phyloP scores from a whole-genome alignment of 2,888 invertebrate genomes.

The Dromius quadrimaculatus region DNA sequence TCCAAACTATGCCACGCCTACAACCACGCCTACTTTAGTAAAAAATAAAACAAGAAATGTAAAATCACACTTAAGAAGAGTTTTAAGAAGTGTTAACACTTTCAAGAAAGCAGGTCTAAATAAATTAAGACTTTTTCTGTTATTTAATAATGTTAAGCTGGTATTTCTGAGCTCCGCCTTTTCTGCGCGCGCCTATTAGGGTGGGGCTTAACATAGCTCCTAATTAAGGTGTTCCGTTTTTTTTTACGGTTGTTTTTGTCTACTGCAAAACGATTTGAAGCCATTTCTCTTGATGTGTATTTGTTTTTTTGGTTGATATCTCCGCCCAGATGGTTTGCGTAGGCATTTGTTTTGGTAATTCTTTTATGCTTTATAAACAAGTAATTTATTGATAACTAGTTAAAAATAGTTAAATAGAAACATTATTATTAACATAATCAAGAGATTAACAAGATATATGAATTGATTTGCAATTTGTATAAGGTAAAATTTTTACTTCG shows the following conservation, averaged over 20 bases:
- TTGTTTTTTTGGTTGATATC: slow-evolving; percentile 27
- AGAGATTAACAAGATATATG: no score
- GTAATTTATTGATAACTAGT: no score
- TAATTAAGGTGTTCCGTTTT: slow-evolving; percentile 61
- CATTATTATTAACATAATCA: no score
- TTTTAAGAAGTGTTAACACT: not conserved
- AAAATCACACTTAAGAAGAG: not conserved
- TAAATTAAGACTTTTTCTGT: slow-evolving; percentile 65
- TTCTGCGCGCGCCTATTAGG: slow-evolving; percentile 61
- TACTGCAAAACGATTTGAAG: slow-evolving; percentile 24
- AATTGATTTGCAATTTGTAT: no score
- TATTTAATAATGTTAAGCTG: slow-evolving; percentile 66
- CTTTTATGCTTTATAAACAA: not conserved
- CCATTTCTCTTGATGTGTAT: slow-evolving; percentile 33
- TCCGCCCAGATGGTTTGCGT: slow-evolving; percentile 21
- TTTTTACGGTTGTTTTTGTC: slow-evolving; percentile 57
- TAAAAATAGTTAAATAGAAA: no score
- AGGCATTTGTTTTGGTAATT: slow-evolving; percentile 24
- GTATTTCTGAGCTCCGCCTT: slow-evolving; percentile 58
- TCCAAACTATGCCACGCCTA: not conserved
- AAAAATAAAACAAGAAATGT: not conserved
- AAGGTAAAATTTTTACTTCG: no score
- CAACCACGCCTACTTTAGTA: not conserved
- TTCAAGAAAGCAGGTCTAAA: not conserved
- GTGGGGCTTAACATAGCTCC: slow-evolving; percentile 58